phyloP scores from a whole-genome alignment of 2,888 invertebrate genomes.

The Pheosia tremula region DNA sequence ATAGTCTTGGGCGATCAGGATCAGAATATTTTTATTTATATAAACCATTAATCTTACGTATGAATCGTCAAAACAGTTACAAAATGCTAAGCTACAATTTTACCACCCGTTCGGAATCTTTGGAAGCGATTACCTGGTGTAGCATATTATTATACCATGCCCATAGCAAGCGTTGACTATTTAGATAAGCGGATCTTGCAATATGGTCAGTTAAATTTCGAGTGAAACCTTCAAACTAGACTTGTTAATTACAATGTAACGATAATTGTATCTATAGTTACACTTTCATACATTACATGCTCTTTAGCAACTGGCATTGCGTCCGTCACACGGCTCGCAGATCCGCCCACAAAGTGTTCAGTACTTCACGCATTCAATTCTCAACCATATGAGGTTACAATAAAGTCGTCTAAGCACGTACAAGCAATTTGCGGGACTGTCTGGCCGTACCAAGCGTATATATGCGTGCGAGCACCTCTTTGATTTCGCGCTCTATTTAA shows the following conservation, averaged over 20 bases:
- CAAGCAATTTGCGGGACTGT: constrained; percentile 21
- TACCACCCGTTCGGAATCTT: too few relatives aligned
- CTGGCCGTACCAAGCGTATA: constrained; percentile 38
- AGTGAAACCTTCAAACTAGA: constrained; percentile 12
- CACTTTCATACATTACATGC: constrained; percentile 54
- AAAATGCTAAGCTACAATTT: too few relatives aligned
- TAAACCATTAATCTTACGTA: too few relatives aligned
- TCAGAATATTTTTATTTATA: too few relatives aligned
- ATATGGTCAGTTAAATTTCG: too few relatives aligned
- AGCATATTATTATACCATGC: too few relatives aligned
- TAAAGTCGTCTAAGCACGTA: constrained; percentile 26
- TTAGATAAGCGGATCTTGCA: too few relatives aligned
- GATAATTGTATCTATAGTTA: constrained; percentile 55
- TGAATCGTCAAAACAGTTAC: too few relatives aligned
- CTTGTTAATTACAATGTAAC: constrained; percentile 48
- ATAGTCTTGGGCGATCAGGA: too few relatives aligned
- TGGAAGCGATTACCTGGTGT: too few relatives aligned
- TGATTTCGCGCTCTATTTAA: constrained; percentile 76
- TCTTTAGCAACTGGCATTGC: constrained; percentile 63
- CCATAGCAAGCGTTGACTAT: too few relatives aligned
- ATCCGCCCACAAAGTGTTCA: constrained; percentile 32
- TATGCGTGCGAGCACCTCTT: constrained; percentile 60
- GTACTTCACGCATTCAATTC: constrained; percentile 10
- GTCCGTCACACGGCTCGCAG: constrained; percentile 44
- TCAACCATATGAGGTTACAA: constrained; percentile 14